Evolutionary conservation across 2,797 vertebrate genomes (phyloP).

Genomic region (Brachyrhaphis roseni): DNA sequence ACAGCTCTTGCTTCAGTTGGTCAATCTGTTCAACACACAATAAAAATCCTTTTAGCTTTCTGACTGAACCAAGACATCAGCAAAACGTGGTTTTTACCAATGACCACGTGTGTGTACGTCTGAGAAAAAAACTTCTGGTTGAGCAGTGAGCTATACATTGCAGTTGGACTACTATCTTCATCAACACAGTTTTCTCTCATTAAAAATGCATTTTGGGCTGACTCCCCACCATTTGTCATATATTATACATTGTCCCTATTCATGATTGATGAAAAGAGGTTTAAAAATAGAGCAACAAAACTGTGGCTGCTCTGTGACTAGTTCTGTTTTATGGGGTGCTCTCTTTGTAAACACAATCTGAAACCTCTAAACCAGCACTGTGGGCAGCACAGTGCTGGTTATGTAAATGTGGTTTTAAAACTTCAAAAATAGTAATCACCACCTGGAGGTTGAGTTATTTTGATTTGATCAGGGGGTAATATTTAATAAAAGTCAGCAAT

Average conservation of each 20-base stretch:
- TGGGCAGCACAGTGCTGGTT: background rate
- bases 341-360: slow-evolving; percentile 52
- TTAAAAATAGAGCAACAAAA: slow-evolving; percentile 79
- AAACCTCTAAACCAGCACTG: slow-evolving; percentile 28
- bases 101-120: background rate
- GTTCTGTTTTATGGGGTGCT: slow-evolving; percentile 32
- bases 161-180: slow-evolving; percentile 55
- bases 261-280: slow-evolving; percentile 75
- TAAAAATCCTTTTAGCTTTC: background rate
- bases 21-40: slow-evolving; percentile 85
- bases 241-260: slow-evolving; percentile 78
- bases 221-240: slow-evolving; percentile 74
- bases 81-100: background rate
- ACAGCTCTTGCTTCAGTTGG: slow-evolving; percentile 97
- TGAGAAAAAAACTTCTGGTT: slow-evolving; percentile 19
- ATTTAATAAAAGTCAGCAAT: background rate
- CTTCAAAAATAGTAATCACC: background rate
- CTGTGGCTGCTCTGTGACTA: slow-evolving; percentile 46
- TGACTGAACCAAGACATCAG: background rate
- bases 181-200: slow-evolving; percentile 63
- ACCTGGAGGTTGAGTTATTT: background rate
- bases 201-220: slow-evolving; percentile 76
- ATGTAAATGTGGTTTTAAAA: background rate
- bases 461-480: background rate
- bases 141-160: slow-evolving; percentile 22